Base-by-base conservation (phyloP, 1,140 invertebrate genomes). In the Drosophila arizonae region DNA sequence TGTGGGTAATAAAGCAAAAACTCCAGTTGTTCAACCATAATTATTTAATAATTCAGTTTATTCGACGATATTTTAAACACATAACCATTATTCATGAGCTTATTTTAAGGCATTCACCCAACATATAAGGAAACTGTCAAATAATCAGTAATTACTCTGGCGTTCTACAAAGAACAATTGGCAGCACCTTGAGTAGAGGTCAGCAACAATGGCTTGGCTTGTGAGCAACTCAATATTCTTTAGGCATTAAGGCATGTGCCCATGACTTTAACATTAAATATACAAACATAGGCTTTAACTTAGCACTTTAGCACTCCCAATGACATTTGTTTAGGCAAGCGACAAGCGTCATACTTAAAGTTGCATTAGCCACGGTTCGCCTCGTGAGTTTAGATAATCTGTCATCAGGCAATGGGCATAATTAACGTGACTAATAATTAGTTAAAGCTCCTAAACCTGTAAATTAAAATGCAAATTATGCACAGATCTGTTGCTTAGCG, bases 371-470 rank as follows among this genome's bases (percentile, higher is more conserved):
- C 17, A 33, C 45, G 45, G 33, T 69, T 72, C 17, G 21, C 52
- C 57, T 54, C 21, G 46, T 63, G 57, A 43, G 28, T 11, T 52
- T n/a, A 51, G 15, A 28, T 54, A 41, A 75, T 66, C 46, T 17
- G 43, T 26, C 45, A 60, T 71, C 71, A 48, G 45, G 60, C 62
- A n/a, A 67, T 33, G 11, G 9, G 17, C 48, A 50, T 66, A 75
- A 71, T 67, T 71, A 60, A 48, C 72, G 67, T 72, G 67, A 67
- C 62, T 76, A 55, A 71, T 63, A 71, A 62, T 76, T 66, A 72
- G 67, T 67, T 26, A 62, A 65, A 36, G 9, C 43, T 43, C 17
- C 39, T 43, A 39, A 50, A 21, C 15, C 21, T 41, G 46, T 9
- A 39, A 64, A 74, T 70, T 70, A 30, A 3, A 11, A 64, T 54